Evolutionary conservation across 2,888 invertebrate genomes (phyloP).

Genomic region (Alsophila aescularia): DNA sequence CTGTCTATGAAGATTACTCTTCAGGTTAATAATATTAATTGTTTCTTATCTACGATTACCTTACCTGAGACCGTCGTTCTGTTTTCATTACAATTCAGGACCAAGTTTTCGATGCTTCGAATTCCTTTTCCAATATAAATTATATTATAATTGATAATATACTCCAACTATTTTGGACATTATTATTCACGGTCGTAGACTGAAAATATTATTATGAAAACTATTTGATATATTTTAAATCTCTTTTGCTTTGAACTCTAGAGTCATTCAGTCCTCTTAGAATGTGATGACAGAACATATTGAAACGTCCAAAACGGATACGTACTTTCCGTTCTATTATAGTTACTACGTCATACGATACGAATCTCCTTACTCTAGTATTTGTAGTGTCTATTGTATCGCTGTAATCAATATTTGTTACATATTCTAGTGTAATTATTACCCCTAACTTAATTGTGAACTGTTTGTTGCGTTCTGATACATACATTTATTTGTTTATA

Average conservation of each 20-base stretch:
- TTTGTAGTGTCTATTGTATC: conserved; percentile 64
- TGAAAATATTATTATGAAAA: background rate
- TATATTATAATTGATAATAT: no score
- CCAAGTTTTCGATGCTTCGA: background rate
- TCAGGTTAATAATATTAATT: no score
- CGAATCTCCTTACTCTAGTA: conserved; percentile 56
- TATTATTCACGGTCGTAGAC: background rate
- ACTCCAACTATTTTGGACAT: no score
- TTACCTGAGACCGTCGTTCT: no score
- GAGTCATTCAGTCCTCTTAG: conserved; percentile 9
- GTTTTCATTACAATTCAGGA: background rate
- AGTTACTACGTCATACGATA: conserved; percentile 32
- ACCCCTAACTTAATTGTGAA: conserved; percentile 40
- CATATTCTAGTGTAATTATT: conserved; percentile 53
- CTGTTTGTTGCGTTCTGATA: conserved; percentile 36
- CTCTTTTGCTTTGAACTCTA: background rate
- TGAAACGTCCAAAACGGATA: conserved; percentile 41
- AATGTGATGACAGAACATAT: conserved; percentile 31
- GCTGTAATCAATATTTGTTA: conserved; percentile 53
- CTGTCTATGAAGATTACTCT: no score
- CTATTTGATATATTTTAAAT: background rate
- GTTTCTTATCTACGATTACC: no score
- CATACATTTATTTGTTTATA: background rate
- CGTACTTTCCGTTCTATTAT: conserved; percentile 35
- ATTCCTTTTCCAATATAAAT: background rate